phyloP scores from a whole-genome alignment of 2,888 invertebrate species.

The Caenorhabditis drosophilae region DNA sequence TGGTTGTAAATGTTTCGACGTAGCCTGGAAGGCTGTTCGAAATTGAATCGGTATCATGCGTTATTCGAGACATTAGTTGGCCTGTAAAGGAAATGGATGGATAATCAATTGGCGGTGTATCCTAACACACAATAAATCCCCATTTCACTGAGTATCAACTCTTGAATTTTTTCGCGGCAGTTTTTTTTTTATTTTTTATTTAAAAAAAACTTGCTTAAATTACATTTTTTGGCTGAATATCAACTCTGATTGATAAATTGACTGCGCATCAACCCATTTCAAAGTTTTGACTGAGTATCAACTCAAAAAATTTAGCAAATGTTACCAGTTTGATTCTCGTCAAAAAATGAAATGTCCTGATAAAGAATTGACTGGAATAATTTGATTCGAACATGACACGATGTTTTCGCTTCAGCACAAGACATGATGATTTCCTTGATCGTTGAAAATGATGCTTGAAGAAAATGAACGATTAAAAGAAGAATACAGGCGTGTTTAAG shows the following conservation, averaged over 20 bases:
- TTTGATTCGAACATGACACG: slow-evolving; percentile 63
- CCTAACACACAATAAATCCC: too few species aligned
- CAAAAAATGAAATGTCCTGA: slow-evolving; percentile 70
- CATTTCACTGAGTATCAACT: too few species aligned
- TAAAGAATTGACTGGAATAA: slow-evolving; percentile 67
- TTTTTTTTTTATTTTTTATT: too few species aligned
- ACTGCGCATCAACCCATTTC: too few species aligned
- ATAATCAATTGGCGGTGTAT: background rate
- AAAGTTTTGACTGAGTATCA: too few species aligned
- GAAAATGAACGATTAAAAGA: slow-evolving; percentile 24
- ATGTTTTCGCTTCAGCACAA: slow-evolving; percentile 19
- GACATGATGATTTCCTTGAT: slow-evolving; percentile 21
- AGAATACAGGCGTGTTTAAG: slow-evolving; percentile 28
- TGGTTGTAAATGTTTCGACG: slow-evolving; percentile 25
- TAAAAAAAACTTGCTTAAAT: too few species aligned
- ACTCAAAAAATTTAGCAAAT: too few species aligned
- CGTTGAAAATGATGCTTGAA: slow-evolving; percentile 14
- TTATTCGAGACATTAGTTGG: slow-evolving; percentile 34
- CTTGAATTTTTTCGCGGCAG: too few species aligned
- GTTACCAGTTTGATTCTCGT: slow-evolving; percentile 71
- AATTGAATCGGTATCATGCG: slow-evolving; percentile 28
- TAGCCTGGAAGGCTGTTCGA: slow-evolving; percentile 31
- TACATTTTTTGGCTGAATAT: too few species aligned
- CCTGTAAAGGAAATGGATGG: background rate
- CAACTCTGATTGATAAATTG: too few species aligned